Conservation (phyloP, 2,113 vertebrate species). For the Acrocephalus arundinaceus region DNA sequence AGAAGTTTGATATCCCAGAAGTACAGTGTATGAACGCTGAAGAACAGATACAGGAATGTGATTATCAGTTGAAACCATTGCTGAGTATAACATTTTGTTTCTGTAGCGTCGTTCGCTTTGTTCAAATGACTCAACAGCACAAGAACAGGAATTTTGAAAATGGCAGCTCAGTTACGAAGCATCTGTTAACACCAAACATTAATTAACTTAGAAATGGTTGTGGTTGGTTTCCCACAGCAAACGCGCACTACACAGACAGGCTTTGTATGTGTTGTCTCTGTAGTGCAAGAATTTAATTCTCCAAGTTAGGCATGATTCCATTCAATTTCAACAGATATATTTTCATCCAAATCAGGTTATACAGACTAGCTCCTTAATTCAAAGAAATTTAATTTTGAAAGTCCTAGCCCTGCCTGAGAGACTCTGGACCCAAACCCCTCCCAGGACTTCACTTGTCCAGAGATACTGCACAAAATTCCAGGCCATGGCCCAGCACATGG, state of each 20-base stretch:
- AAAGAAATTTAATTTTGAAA: background rate
- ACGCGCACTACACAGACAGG: background rate
- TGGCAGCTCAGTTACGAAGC: background rate
- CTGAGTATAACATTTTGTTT: background rate
- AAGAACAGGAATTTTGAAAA: background rate
- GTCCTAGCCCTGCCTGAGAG: background rate
- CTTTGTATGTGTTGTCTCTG: background rate
- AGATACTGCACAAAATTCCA: background rate
- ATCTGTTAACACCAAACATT: constrained; percentile 4
- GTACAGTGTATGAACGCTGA: background rate
- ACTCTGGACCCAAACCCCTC: background rate
- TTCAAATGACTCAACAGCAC: background rate
- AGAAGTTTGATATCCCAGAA: background rate
- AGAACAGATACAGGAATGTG: background rate
- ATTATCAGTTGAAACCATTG: background rate
- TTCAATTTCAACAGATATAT: background rate
- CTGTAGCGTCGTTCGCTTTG: accelerated
- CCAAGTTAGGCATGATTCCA: background rate
- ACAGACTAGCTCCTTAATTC: background rate
- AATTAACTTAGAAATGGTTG: background rate
- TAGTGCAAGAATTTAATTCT: background rate
- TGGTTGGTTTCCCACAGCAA: background rate
- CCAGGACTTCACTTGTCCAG: background rate
- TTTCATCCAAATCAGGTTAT: background rate
- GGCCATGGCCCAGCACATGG: background rate